A percentile compares a stretch with the other conserved stretches of the same genome.
Conservation (phyloP, 1,140 invertebrate species). For the Hycleus phaleratus region DNA sequence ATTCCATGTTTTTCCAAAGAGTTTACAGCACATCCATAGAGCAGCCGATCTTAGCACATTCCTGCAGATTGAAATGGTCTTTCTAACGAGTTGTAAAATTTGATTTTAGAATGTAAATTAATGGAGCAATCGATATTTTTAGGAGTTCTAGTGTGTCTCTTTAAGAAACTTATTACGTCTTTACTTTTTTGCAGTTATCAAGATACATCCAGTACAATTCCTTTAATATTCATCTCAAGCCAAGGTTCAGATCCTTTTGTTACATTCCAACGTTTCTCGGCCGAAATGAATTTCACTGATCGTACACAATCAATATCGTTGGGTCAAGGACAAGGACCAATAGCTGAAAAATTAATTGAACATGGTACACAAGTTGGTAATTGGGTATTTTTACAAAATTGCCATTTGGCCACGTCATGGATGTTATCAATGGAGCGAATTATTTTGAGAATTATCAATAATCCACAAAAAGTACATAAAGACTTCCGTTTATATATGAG, state of each 20-base stretch:
- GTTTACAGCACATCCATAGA: too few relatives aligned
- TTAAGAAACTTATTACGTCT: too few relatives aligned
- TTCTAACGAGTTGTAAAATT: too few relatives aligned
- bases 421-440: slow-evolving; percentile 69
- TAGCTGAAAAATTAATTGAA: slow-evolving; percentile 76
- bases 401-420: slow-evolving; percentile 87
- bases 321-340: slow-evolving; percentile 81
- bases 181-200: slow-evolving; percentile 50
- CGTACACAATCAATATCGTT: slow-evolving; percentile 78
- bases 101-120: too few relatives aligned
- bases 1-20: too few relatives aligned
- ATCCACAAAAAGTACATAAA: slow-evolving; percentile 51
- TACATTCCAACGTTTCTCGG: slow-evolving; percentile 68
- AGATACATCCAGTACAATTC: slow-evolving; percentile 64
- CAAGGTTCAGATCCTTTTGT: slow-evolving; percentile 86
- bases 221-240: slow-evolving; percentile 83
- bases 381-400: slow-evolving; percentile 84
- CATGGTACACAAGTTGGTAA: slow-evolving; percentile 59
- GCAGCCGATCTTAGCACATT: too few relatives aligned
- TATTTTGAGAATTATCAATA: slow-evolving; percentile 60
- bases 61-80: too few relatives aligned
- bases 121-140: too few relatives aligned
- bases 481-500: slow-evolving; percentile 81
- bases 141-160: too few relatives aligned
- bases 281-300: slow-evolving; percentile 66